Evolutionary conservation across 2,888 invertebrate genomes (phyloP).

Genomic region (Phanerotoma sp.): DNA sequence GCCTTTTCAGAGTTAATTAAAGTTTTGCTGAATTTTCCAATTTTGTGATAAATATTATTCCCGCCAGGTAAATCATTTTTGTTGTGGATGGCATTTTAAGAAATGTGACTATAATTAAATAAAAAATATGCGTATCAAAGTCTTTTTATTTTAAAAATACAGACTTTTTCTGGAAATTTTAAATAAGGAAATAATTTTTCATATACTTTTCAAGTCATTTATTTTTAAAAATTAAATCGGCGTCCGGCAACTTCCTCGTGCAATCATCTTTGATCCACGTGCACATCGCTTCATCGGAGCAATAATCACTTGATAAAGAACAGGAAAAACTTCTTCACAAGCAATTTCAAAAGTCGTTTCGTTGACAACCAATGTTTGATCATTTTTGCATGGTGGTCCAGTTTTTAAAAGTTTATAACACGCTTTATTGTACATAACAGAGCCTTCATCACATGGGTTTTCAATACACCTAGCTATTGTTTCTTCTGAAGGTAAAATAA

Average conservation of each 20-base stretch:
- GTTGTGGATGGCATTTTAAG: too few species aligned
- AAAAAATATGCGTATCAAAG: conserved; percentile 10
- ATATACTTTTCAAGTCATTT: too few species aligned
- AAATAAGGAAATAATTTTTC: too few species aligned
- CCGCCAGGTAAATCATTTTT: too few species aligned
- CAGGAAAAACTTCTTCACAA: conserved; percentile 50
- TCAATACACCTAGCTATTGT: conserved; percentile 62
- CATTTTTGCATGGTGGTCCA: conserved; percentile 56
- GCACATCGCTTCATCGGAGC: conserved; percentile 26
- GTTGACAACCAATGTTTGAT: conserved; percentile 63
- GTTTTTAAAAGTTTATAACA: conserved; percentile 55
- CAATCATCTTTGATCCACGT: conserved; percentile 26
- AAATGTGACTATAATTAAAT: not conserved
- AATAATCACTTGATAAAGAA: conserved; percentile 26
- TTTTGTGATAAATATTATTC: too few species aligned
- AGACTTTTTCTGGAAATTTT: too few species aligned
- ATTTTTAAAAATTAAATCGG: too few species aligned
- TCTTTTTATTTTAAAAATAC: too few species aligned
- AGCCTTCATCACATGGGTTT: conserved; percentile 64
- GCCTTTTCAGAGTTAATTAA: too few species aligned
- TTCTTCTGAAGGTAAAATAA: conserved; percentile 59
- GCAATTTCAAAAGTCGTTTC: conserved; percentile 61
- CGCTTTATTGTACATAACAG: conserved; percentile 56
- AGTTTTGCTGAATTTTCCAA: too few species aligned
- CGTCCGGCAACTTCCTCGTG: conserved; percentile 30